Evolutionary conservation across 2,113 vertebrate species (phyloP).

Genomic region (Canis aureus): DNA sequence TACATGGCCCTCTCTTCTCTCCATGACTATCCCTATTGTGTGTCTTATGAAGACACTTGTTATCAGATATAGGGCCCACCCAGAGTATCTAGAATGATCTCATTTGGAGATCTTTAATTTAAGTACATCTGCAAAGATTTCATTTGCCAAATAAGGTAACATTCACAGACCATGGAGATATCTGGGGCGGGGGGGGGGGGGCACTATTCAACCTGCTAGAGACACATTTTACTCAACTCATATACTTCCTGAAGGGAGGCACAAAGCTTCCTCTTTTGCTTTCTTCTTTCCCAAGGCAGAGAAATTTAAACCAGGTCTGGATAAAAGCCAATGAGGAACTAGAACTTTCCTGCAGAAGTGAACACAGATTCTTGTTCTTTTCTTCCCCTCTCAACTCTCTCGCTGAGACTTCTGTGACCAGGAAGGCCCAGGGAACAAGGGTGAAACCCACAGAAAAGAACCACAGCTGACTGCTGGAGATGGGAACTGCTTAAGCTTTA

Average conservation of each 20-base stretch:
- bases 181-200: no score
- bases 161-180: background rate
- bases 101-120: background rate
- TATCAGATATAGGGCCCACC: background rate
- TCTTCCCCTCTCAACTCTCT: background rate
- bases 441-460: background rate
- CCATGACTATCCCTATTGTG: background rate
- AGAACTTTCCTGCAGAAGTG: background rate
- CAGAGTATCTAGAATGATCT: background rate
- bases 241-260: background rate
- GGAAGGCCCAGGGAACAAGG: background rate
- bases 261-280: background rate
- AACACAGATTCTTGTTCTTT: background rate
- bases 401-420: background rate
- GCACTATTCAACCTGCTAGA: background rate
- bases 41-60: background rate
- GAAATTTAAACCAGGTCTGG: background rate
- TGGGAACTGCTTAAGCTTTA: background rate
- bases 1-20: background rate
- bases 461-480: background rate
- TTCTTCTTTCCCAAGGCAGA: background rate
- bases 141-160: background rate
- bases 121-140: background rate
- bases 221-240: background rate
- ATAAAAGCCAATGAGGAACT: background rate